These are phyloP conservation scores for Cochlearius cochlearius DNA, from an alignment of 2,113 vertebrate genomes.

Conservation along the genomic window DNA sequence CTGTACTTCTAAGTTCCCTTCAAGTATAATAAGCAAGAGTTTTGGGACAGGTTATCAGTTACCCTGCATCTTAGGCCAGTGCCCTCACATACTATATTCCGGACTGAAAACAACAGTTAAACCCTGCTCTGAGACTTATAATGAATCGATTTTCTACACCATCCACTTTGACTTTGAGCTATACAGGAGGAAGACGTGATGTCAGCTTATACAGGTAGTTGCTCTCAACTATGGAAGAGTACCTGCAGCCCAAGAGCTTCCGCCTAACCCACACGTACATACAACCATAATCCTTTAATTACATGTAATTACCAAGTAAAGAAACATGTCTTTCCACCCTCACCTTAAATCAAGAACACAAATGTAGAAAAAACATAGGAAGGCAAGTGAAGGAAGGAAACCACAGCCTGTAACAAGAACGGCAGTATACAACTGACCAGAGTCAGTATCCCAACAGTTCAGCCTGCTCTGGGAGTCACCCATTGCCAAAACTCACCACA, in stretches of 20 bases:
- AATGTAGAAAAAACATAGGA: neutral
- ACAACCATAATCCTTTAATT: neutral
- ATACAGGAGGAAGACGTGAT: neutral
- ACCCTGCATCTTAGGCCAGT: neutral
- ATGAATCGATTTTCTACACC: neutral
- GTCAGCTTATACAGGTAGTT: neutral
- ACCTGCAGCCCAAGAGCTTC: neutral
- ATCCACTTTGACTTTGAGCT: neutral
- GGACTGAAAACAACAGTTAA: neutral
- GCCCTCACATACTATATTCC: neutral
- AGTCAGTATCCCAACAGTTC: neutral
- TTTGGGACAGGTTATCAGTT: neutral
- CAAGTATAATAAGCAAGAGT: neutral
- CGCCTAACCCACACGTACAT: rapidly evolving
- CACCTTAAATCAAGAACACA: neutral
- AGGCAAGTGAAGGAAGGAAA: neutral
- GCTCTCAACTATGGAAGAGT: neutral
- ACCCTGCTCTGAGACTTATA: neutral
- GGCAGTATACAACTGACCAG: neutral
- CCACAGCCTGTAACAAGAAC: neutral
- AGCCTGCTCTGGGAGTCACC: neutral
- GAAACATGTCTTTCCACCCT: neutral
- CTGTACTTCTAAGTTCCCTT: neutral
- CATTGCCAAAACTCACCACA: neutral
- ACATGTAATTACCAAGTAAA: neutral